Percentiles rank a stretch among this genome's conserved stretches.
phyloP scores from a whole-genome alignment of 2,888 invertebrate genomes.

The Yponomeuta malinellus region DNA sequence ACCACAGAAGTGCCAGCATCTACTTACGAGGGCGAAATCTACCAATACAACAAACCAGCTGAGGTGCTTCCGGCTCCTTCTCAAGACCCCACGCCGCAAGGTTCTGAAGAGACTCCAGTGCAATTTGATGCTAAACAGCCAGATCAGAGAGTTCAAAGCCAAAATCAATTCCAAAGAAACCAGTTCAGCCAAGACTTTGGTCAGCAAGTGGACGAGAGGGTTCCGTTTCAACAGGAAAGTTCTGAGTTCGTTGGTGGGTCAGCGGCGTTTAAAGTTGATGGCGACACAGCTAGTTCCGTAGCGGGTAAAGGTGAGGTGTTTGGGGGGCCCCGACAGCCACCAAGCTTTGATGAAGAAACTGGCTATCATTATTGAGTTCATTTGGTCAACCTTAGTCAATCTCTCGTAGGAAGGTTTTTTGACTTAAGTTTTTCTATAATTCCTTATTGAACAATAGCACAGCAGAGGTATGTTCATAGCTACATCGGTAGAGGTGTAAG shows the following conservation, averaged over 20 bases:
- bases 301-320: slow-evolving; percentile 49
- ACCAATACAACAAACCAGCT: slow-evolving; percentile 52
- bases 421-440: neutral
- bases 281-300: slow-evolving; percentile 18
- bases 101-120: slow-evolving; percentile 10
- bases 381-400: neutral
- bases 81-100: slow-evolving; percentile 23
- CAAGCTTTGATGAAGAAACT: slow-evolving; percentile 51
- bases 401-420: neutral
- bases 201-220: neutral
- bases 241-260: slow-evolving; percentile 2
- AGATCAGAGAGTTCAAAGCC: slow-evolving; percentile 1
- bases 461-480: neutral
- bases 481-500: too few species aligned
- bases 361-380: slow-evolving; percentile 54
- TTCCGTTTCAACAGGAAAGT: neutral
- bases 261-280: neutral
- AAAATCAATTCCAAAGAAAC: neutral
- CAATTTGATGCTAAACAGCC: slow-evolving; percentile 1
- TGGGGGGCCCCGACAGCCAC: slow-evolving; percentile 47
- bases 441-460: neutral
- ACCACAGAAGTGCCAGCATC: neutral
- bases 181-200: slow-evolving; percentile 8
- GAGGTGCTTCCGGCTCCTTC: slow-evolving; percentile 29
- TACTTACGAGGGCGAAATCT: slow-evolving; percentile 38